phyloP scores from a whole-genome alignment of 2,888 invertebrate genomes.

The Linnaemya vulpina region DNA sequence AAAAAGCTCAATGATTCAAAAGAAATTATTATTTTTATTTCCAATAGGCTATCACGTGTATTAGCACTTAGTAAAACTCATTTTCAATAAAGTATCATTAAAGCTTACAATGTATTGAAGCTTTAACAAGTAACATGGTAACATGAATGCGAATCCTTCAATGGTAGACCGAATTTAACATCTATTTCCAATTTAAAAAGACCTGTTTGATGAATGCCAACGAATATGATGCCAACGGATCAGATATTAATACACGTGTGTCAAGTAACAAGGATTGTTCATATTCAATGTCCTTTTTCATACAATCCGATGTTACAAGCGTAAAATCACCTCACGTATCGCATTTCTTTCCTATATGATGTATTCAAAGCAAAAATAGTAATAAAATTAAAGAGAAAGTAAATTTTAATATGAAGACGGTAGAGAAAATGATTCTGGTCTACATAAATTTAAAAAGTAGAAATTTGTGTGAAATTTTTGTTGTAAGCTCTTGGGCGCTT shows the following conservation, averaged over 20 bases:
- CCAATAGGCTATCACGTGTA: too few species aligned
- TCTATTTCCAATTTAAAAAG: background rate
- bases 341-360: slow-evolving; percentile 17
- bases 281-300: slow-evolving; percentile 50
- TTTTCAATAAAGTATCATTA: too few species aligned
- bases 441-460: slow-evolving; percentile 56
- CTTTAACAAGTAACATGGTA: too few species aligned
- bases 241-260: too few species aligned
- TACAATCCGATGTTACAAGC: slow-evolving; percentile 66
- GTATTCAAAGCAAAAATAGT: background rate
- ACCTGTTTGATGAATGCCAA: background rate
- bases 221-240: too few species aligned
- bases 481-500: slow-evolving; percentile 13
- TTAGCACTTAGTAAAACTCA: too few species aligned
- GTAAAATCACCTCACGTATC: slow-evolving; percentile 70
- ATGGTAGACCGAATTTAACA: background rate
- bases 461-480: slow-evolving; percentile 55
- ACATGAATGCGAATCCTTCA: background rate
- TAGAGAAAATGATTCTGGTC: slow-evolving; percentile 50
- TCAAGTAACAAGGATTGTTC: background rate
- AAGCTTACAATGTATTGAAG: too few species aligned
- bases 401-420: background rate
- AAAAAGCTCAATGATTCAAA: too few species aligned
- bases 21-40: too few species aligned
- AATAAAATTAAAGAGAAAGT: background rate